A percentile compares a stretch with the other conserved stretches of the same genome.
These are phyloP conservation scores for Drosophila emarginata DNA, from an alignment of 2,888 invertebrate genomes.

Conservation along the genomic window DNA sequence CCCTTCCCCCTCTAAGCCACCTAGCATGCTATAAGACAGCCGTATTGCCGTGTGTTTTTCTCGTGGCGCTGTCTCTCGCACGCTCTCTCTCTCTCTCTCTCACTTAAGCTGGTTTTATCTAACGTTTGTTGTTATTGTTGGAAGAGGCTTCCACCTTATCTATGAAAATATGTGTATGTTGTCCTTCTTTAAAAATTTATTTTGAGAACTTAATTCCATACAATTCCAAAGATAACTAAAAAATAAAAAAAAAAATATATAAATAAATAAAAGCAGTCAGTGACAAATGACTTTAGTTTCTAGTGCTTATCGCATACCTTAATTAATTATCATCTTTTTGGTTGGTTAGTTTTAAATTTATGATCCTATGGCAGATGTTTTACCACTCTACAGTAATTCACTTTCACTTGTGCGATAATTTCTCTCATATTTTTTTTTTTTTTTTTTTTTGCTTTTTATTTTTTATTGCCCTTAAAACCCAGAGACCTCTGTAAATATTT, in stretches of 20 bases:
- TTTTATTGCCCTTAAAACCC: slow-evolving; percentile 38
- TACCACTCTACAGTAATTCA: slow-evolving; percentile 36
- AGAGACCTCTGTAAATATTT: slow-evolving; percentile 55
- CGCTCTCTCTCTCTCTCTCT: background rate
- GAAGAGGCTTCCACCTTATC: slow-evolving; percentile 66
- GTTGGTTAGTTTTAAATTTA: slow-evolving; percentile 24
- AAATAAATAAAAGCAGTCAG: slow-evolving; percentile 4
- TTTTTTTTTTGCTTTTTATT: slow-evolving; percentile 17
- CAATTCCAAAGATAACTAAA: slow-evolving; percentile 9
- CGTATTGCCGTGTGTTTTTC: slow-evolving; percentile 51
- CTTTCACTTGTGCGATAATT: slow-evolving; percentile 52
- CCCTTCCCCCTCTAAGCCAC: slow-evolving; percentile 25
- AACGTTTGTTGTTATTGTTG: slow-evolving; percentile 2
- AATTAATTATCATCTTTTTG: slow-evolving; percentile 65
- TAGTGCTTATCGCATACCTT: slow-evolving; percentile 55
- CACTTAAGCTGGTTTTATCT: slow-evolving; percentile 58
- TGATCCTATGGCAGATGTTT: slow-evolving; percentile 21
- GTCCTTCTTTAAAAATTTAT: slow-evolving; percentile 5
- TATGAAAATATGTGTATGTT: slow-evolving; percentile 24
- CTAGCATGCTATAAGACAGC: slow-evolving; percentile 54
- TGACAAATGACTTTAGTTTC: slow-evolving; percentile 11
- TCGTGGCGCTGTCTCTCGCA: background rate
- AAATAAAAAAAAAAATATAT: background rate
- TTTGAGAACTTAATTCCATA: slow-evolving; percentile 47
- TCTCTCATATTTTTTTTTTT: slow-evolving; percentile 43